Evolutionary conservation across 2,113 vertebrate genomes (phyloP).

Genomic region (Dromaius novaehollandiae): DNA sequence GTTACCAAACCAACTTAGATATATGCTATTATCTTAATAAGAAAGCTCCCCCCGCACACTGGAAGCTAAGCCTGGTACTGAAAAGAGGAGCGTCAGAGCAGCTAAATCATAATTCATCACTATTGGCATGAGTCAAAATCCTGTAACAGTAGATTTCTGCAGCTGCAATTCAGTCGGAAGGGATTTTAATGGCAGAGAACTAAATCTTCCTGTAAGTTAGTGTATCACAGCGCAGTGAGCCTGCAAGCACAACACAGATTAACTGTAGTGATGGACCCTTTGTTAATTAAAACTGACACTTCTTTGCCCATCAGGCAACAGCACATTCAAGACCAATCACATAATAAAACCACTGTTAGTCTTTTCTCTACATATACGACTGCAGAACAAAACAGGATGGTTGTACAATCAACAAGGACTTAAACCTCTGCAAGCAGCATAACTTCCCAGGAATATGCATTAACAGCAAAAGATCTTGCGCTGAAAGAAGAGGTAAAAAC

Average conservation of each 20-base stretch:
- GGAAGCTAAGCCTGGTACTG: not conserved
- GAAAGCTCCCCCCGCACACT: not conserved
- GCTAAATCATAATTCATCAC: not conserved
- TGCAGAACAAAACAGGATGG: slow-evolving; percentile 31
- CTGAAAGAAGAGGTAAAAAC: not conserved
- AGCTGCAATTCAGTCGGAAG: not conserved
- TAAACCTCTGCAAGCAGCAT: slow-evolving; percentile 4
- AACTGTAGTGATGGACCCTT: not conserved
- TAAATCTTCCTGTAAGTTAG: not conserved
- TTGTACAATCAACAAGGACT: not conserved
- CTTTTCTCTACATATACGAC: not conserved
- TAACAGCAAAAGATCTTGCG: not conserved
- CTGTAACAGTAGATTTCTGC: not conserved
- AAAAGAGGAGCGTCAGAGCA: not conserved
- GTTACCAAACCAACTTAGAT: rapidly evolving
- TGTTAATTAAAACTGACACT: slow-evolving; percentile 40
- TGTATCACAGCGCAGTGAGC: not conserved
- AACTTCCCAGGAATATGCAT: not conserved
- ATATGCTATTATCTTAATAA: not conserved
- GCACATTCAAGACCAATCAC: not conserved
- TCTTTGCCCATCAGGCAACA: slow-evolving; percentile 18
- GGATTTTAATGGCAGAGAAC: not conserved
- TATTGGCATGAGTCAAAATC: not conserved
- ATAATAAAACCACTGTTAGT: slow-evolving; percentile 42
- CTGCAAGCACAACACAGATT: not conserved